Conservation (phyloP, 2,888 invertebrate genomes). For the Aelia acuminata region DNA sequence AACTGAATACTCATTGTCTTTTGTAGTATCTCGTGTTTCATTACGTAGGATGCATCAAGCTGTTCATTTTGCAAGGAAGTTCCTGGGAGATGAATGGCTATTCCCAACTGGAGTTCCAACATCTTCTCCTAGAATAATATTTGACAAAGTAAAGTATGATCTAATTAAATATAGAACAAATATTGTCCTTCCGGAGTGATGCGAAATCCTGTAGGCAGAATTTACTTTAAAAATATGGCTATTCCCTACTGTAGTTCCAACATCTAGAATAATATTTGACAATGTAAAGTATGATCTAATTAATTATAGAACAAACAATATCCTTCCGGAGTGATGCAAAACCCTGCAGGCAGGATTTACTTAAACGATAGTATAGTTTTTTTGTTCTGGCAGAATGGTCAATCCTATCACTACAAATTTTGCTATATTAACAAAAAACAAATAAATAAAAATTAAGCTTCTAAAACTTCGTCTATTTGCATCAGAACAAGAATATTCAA, state of each 20-base stretch:
- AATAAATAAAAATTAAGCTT: too few species aligned
- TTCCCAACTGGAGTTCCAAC: slow-evolving; percentile 77
- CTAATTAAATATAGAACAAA: not conserved
- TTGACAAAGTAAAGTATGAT: slow-evolving; percentile 63
- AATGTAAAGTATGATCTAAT: slow-evolving; percentile 62
- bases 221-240: slow-evolving; percentile 68
- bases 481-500: too few species aligned
- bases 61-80: slow-evolving; percentile 70
- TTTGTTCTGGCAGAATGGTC: too few species aligned
- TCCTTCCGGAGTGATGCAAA: too few species aligned
- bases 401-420: too few species aligned
- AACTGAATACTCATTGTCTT: slow-evolving; percentile 82
- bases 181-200: too few species aligned
- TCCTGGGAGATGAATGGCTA: slow-evolving; percentile 78
- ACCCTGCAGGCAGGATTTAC: too few species aligned
- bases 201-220: too few species aligned
- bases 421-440: too few species aligned
- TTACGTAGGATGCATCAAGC: slow-evolving; percentile 84
- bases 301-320: not conserved
- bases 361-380: too few species aligned
- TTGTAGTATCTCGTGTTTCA: slow-evolving; percentile 77
- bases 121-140: slow-evolving; percentile 71
- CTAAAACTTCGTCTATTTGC: too few species aligned
- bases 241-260: slow-evolving; percentile 76
- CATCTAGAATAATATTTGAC: slow-evolving; percentile 70